Evolutionary conservation across 2,797 vertebrate species (phyloP).

Genomic region (Gorsachius magnificus): DNA sequence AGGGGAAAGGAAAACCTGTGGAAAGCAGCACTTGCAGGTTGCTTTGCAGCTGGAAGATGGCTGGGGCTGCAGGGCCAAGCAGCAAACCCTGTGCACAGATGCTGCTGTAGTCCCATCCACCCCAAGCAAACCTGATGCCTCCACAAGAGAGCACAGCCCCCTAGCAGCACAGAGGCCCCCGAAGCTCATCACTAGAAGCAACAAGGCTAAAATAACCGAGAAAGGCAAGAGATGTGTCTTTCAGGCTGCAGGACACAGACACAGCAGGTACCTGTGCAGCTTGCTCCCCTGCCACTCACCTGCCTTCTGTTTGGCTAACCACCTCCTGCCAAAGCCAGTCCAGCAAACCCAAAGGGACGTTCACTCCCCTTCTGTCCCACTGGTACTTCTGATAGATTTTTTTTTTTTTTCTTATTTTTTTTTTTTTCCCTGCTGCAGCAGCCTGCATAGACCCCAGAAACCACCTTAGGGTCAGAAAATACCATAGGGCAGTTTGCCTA

Average conservation of each 20-base stretch:
- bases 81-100: accelerated
- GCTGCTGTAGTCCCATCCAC: background rate
- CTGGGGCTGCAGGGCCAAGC: background rate
- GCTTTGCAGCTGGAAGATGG: background rate
- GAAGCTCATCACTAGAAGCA: background rate
- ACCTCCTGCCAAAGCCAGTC: background rate
- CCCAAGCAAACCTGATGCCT: background rate
- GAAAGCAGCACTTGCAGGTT: background rate
- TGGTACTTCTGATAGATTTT: background rate
- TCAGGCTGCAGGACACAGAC: background rate
- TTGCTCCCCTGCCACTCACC: accelerated
- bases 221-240: background rate
- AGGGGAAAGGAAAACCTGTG: background rate
- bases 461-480: background rate
- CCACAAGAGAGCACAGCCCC: background rate
- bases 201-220: background rate
- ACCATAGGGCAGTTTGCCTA: background rate
- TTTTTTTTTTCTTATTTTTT: background rate
- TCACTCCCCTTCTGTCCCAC: background rate
- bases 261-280: background rate
- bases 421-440: background rate
- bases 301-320: background rate
- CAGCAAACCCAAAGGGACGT: background rate
- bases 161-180: background rate
- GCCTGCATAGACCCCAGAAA: background rate